Base-by-base conservation (phyloP, 1,140 invertebrate genomes). In the Sitobion miscanthi region DNA sequence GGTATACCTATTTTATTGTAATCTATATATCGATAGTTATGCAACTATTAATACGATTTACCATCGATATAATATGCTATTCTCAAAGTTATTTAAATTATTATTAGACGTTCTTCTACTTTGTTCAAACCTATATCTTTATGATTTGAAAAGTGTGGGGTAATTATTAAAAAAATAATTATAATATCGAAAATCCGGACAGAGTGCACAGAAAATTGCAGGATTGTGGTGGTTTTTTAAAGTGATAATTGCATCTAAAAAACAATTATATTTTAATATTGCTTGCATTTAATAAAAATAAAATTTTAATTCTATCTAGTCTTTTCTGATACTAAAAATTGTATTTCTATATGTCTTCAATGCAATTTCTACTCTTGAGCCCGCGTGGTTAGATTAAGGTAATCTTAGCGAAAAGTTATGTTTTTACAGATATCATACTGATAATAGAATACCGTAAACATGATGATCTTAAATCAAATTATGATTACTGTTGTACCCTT, bases 61-160 rank as follows among this genome's bases (percentile, higher is more conserved):
- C 62, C 62, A n/a, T 77, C 62, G 62, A 77, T 77, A 77, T 77
- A 77, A 77, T 77, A 77, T n/a, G 62, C 9, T n/a, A 77, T n/a
- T 14, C 30, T n/a, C 30, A n/a, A 77, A n/a, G 30, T 77, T 77
- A 77, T 77, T 77, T n/a, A n/a, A n/a, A 77, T 77, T n/a, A 77
- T 77, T 14, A 77, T 77, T 17, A 6, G 11, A n/a, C 30, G 14
- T 14, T 69, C 1, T n/a, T 77, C n/a, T n/a, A 35, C 14, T 77
- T 17, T 1, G 11, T 77, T 6, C 30, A 30, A 62, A 69, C 30
- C 4, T 77, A 5, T 77, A n/a, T 17, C n/a, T 35, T 77, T n/a
- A n/a, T n/a, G 5, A 77, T 5, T 77, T 35, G 14, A n/a, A 6
- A 30, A 77, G n/a, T 77, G 30, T 17, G 4, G 62, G 4, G n/a